Conservation (phyloP, 2,888 invertebrate species). For the Agonopterix arenella region DNA sequence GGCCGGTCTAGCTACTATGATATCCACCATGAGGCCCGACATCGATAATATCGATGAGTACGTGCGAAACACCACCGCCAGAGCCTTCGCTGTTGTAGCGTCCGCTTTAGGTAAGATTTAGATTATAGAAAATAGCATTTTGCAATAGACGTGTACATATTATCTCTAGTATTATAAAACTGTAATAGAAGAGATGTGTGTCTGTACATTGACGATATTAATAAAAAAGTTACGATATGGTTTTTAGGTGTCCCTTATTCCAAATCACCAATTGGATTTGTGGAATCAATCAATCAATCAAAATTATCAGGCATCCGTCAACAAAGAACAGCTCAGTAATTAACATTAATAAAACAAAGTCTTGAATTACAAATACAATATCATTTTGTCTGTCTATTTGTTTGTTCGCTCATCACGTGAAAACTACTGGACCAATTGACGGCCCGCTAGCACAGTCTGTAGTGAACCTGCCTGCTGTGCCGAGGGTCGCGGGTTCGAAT, state of each 20-base stretch:
- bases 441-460: too few relatives aligned
- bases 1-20: constrained; percentile 99
- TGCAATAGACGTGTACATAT: background rate
- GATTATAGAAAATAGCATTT: background rate
- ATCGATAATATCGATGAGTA: constrained; percentile 99
- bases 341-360: too few relatives aligned
- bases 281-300: too few relatives aligned
- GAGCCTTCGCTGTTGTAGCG: constrained; percentile 99
- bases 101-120: constrained; percentile 89
- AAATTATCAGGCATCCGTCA: too few relatives aligned
- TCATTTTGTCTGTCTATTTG: too few relatives aligned
- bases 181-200: background rate
- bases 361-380: too few relatives aligned
- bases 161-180: too few relatives aligned
- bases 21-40: constrained; percentile 99
- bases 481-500: too few relatives aligned
- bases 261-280: background rate
- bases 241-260: background rate
- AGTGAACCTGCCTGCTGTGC: too few relatives aligned
- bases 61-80: constrained; percentile 98
- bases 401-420: too few relatives aligned
- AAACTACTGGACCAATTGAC: too few relatives aligned
- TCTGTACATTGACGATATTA: background rate
- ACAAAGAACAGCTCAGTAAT: too few relatives aligned
- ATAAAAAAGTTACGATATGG: background rate